A percentile compares a stretch with the other conserved stretches of the same genome.
These are phyloP conservation scores for Panagrolaimus sp. DNA, from an alignment of 1,140 invertebrate species.

Conservation along the genomic window DNA sequence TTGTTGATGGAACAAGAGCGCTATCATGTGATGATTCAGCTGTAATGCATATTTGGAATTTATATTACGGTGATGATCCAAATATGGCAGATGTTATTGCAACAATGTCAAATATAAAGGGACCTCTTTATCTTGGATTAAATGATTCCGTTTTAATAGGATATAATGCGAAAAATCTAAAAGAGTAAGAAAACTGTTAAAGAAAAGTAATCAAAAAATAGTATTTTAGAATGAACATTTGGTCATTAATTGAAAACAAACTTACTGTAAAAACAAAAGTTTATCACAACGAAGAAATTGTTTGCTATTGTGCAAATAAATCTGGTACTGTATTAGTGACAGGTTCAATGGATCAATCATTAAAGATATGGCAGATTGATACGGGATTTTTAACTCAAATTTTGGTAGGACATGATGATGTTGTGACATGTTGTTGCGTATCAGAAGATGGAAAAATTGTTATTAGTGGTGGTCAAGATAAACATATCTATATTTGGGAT, in stretches of 20 bases:
- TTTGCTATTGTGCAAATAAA: constrained; percentile 39
- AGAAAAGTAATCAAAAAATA: background rate
- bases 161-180: constrained; percentile 34
- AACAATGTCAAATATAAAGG: constrained; percentile 23
- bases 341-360: constrained; percentile 43
- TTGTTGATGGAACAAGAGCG: background rate
- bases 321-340: constrained; percentile 41
- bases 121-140: constrained; percentile 35
- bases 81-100: constrained; percentile 28
- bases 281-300: constrained; percentile 48
- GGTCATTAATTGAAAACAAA: constrained; percentile 32
- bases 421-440: constrained; percentile 40
- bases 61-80: constrained; percentile 29
- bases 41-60: constrained; percentile 23
- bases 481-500: constrained; percentile 43
- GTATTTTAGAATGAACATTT: constrained; percentile 43
- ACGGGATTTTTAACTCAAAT: constrained; percentile 48
- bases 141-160: constrained; percentile 34
- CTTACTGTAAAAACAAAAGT: constrained; percentile 36
- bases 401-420: constrained; percentile 48
- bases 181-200: constrained; percentile 34
- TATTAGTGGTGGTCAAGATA: constrained; percentile 38
- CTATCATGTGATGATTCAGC: constrained; percentile 1
- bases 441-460: constrained; percentile 37
- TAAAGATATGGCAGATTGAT: constrained; percentile 47